Evolutionary conservation across 2,888 invertebrate genomes (phyloP), one percentile per base, ranked within the genome.

Genomic region (Endotricha flammealis): DNA sequence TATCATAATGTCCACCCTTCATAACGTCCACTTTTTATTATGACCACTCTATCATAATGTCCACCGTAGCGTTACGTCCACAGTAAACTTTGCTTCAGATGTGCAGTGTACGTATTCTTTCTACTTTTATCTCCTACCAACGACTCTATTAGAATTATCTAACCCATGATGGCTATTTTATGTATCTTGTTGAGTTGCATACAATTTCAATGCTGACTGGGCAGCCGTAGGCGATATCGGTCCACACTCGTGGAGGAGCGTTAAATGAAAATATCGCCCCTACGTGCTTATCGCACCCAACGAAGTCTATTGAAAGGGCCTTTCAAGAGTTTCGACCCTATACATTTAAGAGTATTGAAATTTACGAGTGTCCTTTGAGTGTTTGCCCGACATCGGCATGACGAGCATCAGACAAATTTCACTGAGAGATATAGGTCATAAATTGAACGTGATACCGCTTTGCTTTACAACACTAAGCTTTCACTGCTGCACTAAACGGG

Each of bases 311-410:
- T 63, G 56, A 73, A 73, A 69, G 51, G 61, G 57, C 64, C 64
- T 74, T 74, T 76, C 62, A 64, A 67, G 55, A 63, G 56, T 57
- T 64, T 64, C 63, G 62, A 61, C 65, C 65, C 67, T 65, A 65
- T 66, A 71, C 66, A 66, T 68, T 65, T 60, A 63, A 64, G 64
- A 68, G 64, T 71, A 71, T 74, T 72, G 64, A 70, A 68, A 75
- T 77, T 75, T 72, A 73, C 60, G 68, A 71, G 69, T 62, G 59
- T 55, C 66, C 66, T 68, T 70, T 60, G 49, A 64, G 61, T 57
- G 50, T 64, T 61, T 65, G 51, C 52, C 45, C 45, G 48, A 42
- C 48, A 43, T 46, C 41, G 51, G 46, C 48, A 53, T 59, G 58
- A 59, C 56, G 53, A 62, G 52, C 51, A 53, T 47, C 42, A 54